Evolutionary conservation across 2,888 invertebrate genomes (phyloP), one percentile per base, ranked within the genome.

Genomic region (Onchidella celtica): DNA sequence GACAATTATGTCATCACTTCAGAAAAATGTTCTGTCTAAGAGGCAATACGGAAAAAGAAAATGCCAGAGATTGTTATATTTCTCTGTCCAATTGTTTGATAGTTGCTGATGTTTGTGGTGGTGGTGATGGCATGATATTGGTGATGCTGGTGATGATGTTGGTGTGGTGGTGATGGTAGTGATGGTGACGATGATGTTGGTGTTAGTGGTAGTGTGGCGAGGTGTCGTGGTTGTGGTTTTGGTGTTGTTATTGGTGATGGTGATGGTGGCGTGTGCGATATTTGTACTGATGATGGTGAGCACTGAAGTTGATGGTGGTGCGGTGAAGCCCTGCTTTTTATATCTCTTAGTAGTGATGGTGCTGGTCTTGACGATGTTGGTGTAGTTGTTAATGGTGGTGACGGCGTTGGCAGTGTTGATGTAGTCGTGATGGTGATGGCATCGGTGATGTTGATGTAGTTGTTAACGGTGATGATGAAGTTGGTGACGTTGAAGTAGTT

Each of bases 401-500:
- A 47, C 17, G 47, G 47, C 9, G 47, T 6, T 47, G 47, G 47
- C 17, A 17, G 17, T 47, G 47, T 47, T 6, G 47, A 11, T 47
- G 47, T 47, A 11, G 47, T 47, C 6, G 47, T 72, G 55, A 72
- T 66, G 66, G 32, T 66, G 32, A 66, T 66, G 66, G 27, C 32
- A 34, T 3, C 14, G 55, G 14, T 76, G 76, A 32, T 55, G 59
- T 34, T 47, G 73, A 72, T 72, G 72, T 40, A 40, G 40, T 40
- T 72, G 72, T 40, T 72, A 47, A 72, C 40, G 72, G 40, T 72
- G 72, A 72, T 72, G 72, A 72, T 72, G 55, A 72, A 29, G 66
- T 9, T 66, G 66, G 27, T 66, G 66, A 29, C 32, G 66, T 29
- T 66, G 66, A 66, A 29, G 66, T 29, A 29, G 66, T 29, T 66